Conservation (phyloP, 2,888 invertebrate genomes). For the Galeruca laticollis region DNA sequence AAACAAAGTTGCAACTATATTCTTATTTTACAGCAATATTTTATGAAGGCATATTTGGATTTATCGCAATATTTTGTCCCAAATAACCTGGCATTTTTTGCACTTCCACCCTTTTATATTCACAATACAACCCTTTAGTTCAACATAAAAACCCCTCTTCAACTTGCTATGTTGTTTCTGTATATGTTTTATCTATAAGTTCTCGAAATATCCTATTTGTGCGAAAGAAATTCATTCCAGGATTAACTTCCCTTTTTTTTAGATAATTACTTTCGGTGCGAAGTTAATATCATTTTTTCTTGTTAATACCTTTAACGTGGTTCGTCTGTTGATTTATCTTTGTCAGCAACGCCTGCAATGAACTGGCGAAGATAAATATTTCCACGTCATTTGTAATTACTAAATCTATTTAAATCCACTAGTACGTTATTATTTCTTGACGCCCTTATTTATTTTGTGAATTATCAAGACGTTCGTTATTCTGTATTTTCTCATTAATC, state of each 20-base stretch:
- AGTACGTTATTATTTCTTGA: not conserved
- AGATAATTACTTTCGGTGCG: not conserved
- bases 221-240: not conserved
- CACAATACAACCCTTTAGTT: too few species aligned
- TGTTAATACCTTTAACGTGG: not conserved
- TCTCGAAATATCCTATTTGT: too few species aligned
- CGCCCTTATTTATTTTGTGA: not conserved
- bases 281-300: not conserved
- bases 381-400: not conserved
- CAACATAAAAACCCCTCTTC: too few species aligned
- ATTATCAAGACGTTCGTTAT: not conserved
- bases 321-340: not conserved
- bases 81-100: too few species aligned
- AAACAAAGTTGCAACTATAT: too few species aligned
- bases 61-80: too few species aligned
- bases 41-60: too few species aligned
- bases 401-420: not conserved
- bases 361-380: not conserved
- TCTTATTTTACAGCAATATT: too few species aligned
- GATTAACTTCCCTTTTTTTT: too few species aligned
- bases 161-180: too few species aligned
- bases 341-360: not conserved
- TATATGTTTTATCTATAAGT: too few species aligned
- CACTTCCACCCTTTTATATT: too few species aligned
- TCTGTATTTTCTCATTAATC: not conserved